phyloP scores from a whole-genome alignment of 2,113 vertebrate genomes.

The Dendropsophus ebraccatus region DNA sequence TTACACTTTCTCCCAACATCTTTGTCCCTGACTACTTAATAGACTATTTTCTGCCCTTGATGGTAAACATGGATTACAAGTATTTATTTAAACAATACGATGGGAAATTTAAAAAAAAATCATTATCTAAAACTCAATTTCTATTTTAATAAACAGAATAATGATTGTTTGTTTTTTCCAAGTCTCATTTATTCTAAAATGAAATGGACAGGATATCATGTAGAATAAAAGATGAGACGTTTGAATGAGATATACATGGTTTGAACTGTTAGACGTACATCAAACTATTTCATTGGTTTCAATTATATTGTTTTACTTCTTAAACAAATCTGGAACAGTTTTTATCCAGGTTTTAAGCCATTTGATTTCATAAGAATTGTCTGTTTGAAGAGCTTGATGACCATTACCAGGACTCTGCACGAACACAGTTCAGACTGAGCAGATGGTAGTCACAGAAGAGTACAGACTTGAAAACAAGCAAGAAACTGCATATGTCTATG shows the following conservation, averaged over 20 bases:
- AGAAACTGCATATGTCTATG: too few relatives aligned
- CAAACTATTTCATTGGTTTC: conserved; percentile 28
- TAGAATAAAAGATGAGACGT: neutral
- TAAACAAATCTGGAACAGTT: conserved; percentile 11
- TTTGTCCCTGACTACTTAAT: too few relatives aligned
- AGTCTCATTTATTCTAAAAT: neutral
- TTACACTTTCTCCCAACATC: too few relatives aligned
- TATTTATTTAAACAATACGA: too few relatives aligned
- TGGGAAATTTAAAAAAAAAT: too few relatives aligned
- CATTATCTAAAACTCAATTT: too few relatives aligned
- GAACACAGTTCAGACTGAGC: neutral
- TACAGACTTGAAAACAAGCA: neutral
- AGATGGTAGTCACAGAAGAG: neutral
- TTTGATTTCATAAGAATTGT: neutral
- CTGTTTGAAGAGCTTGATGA: conserved; percentile 24
- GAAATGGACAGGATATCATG: neutral
- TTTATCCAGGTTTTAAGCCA: neutral
- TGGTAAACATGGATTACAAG: too few relatives aligned
- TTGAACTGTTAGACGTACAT: neutral
- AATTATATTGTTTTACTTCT: conserved; percentile 7
- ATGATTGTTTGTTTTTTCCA: neutral
- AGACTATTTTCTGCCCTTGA: too few relatives aligned
- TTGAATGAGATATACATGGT: neutral
- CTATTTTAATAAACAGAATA: too few relatives aligned
- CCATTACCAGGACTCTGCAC: neutral